phyloP scores from a whole-genome alignment of 1,140 invertebrate genomes.

The Procambarus virginalis region DNA sequence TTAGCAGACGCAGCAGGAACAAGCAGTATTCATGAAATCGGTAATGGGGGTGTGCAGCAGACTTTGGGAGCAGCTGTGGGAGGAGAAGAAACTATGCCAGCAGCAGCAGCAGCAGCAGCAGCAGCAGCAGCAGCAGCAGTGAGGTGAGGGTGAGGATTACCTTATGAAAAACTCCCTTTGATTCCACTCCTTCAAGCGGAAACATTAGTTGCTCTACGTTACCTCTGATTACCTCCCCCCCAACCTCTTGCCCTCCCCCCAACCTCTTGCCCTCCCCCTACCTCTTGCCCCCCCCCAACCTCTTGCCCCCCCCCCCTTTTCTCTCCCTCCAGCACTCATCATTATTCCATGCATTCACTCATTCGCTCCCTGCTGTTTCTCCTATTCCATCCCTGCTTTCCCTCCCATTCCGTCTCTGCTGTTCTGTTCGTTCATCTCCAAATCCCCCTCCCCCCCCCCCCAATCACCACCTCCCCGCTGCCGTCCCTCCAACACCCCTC shows the following conservation, averaged over 20 bases:
- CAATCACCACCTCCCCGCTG: neutral
- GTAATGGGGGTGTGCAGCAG: too few species aligned
- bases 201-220: slow-evolving; percentile 4
- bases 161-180: slow-evolving; percentile 10
- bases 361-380: too few species aligned
- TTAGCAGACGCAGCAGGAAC: too few species aligned
- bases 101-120: neutral
- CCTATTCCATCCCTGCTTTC: neutral
- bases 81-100: too few species aligned
- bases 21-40: too few species aligned
- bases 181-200: slow-evolving; percentile 12
- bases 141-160: neutral
- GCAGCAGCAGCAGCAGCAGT: neutral
- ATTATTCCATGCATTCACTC: too few species aligned
- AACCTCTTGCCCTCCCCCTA: neutral
- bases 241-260: neutral
- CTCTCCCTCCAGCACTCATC: neutral
- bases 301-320: neutral
- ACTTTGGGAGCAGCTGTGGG: too few species aligned
- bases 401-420: neutral
- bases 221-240: neutral
- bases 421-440: neutral
- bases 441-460: neutral
- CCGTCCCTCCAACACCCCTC: neutral
- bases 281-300: neutral